Base-by-base conservation (phyloP, 2,797 vertebrate species). In the Micropoecilia bifurca region DNA sequence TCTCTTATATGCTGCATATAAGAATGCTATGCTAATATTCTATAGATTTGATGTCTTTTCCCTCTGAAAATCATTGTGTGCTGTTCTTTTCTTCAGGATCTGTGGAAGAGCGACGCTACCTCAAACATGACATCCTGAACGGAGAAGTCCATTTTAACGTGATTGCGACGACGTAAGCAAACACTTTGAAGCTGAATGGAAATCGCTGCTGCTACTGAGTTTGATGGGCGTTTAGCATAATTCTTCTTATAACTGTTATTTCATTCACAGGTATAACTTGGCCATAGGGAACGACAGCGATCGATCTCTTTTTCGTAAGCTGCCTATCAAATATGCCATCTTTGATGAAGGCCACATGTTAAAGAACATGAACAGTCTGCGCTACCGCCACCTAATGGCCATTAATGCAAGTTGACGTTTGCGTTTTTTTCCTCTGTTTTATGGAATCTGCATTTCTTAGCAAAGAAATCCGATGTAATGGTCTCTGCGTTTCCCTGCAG, bases 321-420 rank as follows among this genome's bases (percentile, higher is more conserved):
- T 99, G 75, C 96, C 87, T 73, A 93, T 99, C 76, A 95, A 96
- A 85, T 99, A 97, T 48, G 97, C 99, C 1, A 92, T 99, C 80
- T 99, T 99, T 87, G 98, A 99, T 87, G 99, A 99, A 93, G 99
- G 98, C 57, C 99, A 99, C 85, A 98, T 99, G 98, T 94, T 99
- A 82, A 99, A 99, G 94, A 99, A 99, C 86, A 99, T 99, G 98
- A 97, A 96, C 89, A 94, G 97, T 1, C 83, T 97, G 59, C 97
- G 99, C 83, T 99, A 99, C 90, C 97, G 97, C 88, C 97, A 98
- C 87, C 97, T 99, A 45, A 98, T 99, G 99, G 95, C 96, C 48
- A 97, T 99, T 88, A 99, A 99, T 73, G 98, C 99, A 91, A 97
- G 98, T 93, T 75, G 47, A 77, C 55, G 22, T 57, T 20, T 55